Conservation (phyloP, 2,113 vertebrate species). For the Erythrocercus mccallii region DNA sequence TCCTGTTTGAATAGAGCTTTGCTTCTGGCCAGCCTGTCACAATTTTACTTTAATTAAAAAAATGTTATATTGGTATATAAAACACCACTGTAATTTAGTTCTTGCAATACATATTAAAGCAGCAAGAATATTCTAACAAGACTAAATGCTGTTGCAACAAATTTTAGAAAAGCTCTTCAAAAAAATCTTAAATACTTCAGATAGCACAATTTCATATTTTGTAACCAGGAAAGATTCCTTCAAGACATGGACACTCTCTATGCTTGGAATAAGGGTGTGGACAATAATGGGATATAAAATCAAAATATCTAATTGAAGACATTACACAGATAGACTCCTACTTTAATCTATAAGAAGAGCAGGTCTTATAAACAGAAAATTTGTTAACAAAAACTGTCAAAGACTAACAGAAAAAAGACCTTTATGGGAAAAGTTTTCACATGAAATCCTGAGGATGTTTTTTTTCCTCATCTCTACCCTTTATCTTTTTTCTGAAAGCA, state of each 20-base stretch:
- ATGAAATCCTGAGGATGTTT: neutral
- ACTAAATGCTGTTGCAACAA: neutral
- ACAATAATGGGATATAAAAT: neutral
- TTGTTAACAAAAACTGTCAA: neutral
- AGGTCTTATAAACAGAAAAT: neutral
- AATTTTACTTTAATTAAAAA: conserved; percentile 42
- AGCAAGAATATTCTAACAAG: neutral
- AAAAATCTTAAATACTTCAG: neutral
- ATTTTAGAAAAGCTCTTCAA: neutral
- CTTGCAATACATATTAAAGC: neutral
- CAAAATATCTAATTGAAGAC: neutral
- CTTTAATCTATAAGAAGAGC: neutral
- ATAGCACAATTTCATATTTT: neutral
- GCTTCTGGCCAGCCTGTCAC: neutral
- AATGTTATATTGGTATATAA: neutral
- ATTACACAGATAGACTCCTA: neutral
- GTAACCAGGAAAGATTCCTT: neutral
- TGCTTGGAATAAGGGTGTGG: neutral
- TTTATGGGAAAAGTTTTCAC: neutral
- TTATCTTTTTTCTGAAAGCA: neutral
- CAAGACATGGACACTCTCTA: neutral
- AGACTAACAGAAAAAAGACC: neutral
- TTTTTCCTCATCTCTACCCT: neutral
- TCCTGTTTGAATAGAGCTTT: conserved; percentile 18
- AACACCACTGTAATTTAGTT: neutral